phyloP scores from a whole-genome alignment of 1,140 invertebrate species.

The Antheraea mylitta region DNA sequence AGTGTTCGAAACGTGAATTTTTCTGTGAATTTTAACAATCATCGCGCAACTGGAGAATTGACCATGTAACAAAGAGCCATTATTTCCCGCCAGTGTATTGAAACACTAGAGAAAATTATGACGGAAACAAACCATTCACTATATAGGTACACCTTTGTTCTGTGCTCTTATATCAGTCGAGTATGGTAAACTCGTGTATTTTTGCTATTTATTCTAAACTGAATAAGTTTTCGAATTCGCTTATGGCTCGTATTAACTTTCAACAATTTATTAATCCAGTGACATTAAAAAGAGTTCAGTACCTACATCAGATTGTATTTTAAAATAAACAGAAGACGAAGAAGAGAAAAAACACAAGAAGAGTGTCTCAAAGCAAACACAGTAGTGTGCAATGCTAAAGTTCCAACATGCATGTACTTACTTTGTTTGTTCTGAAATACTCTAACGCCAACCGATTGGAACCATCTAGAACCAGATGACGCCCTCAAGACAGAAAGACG shows the following conservation, averaged over 20 bases:
- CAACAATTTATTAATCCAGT: not conserved
- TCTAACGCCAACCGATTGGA: constrained; percentile 34
- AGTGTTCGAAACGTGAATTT: no score
- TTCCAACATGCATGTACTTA: constrained; percentile 73
- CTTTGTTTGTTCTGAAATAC: constrained; percentile 75
- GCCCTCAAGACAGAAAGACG: constrained; percentile 22
- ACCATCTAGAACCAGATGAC: constrained; percentile 19
- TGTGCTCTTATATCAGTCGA: not conserved
- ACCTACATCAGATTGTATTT: not conserved
- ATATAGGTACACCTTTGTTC: not conserved
- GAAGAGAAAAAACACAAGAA: constrained; percentile 16
- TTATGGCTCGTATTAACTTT: not conserved
- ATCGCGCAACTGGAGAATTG: constrained; percentile 51
- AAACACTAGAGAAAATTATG: not conserved
- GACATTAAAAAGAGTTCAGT: no score
- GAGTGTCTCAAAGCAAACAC: constrained; percentile 73
- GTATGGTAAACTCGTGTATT: not conserved
- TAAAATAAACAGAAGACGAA: not conserved
- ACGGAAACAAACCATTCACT: not conserved
- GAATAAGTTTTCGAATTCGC: no score
- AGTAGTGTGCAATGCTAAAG: constrained; percentile 77
- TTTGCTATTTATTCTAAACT: no score
- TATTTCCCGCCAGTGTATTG: constrained; percentile 20
- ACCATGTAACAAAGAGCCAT: constrained; percentile 63
- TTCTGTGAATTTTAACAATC: not conserved